These are phyloP conservation scores for Acanthis flammea DNA, from an alignment of 2,797 vertebrate species.

Conservation along the genomic window DNA sequence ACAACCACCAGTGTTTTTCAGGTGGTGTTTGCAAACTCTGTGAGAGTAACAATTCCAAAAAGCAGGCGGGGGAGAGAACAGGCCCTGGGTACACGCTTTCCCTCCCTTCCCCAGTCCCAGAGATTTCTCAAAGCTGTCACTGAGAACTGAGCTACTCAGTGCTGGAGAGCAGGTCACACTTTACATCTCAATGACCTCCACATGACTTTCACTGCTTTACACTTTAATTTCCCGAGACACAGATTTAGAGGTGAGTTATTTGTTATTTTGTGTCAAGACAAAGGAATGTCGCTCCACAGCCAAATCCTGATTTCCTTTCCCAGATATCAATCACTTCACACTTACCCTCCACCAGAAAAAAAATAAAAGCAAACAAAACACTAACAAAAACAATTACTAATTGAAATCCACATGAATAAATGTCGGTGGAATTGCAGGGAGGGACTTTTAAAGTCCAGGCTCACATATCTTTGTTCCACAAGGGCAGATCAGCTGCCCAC, in stretches of 20 bases:
- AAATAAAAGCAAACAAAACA: background rate
- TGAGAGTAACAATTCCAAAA: background rate
- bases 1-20: background rate
- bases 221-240: slow-evolving; percentile 52
- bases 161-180: background rate
- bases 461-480: background rate
- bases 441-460: background rate
- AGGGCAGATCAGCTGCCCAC: background rate
- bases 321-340: slow-evolving; percentile 54
- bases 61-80: background rate
- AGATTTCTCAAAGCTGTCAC: background rate
- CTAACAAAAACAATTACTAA: slow-evolving; percentile 16
- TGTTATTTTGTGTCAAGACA: slow-evolving; percentile 57
- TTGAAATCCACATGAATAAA: background rate
- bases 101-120: background rate
- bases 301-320: slow-evolving; percentile 57
- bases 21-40: background rate
- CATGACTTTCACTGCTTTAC: slow-evolving; percentile 57
- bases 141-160: background rate
- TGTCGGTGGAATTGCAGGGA: background rate
- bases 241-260: slow-evolving; percentile 34
- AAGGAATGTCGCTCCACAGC: slow-evolving; percentile 24
- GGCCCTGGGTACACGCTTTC: rapidly evolving
- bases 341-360: slow-evolving; percentile 2
- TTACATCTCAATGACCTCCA: slow-evolving; percentile 27